Percentiles rank a stretch among this genome's conserved stretches.
Conservation (phyloP, 2,113 vertebrate species). For the Aptenodytes forsteri region DNA sequence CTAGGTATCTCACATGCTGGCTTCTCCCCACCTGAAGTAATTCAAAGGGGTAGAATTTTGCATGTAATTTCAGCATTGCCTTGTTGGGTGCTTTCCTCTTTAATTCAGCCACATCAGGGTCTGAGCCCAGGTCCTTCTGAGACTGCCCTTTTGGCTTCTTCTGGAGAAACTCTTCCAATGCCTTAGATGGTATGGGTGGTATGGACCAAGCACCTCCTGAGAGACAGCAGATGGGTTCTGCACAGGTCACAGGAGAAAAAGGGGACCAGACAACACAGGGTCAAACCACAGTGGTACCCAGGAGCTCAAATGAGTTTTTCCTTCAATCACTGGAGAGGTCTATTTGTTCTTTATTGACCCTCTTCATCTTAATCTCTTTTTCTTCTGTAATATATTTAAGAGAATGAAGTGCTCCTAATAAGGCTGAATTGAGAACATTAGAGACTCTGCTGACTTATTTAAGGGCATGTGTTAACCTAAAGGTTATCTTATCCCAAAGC, state of each 20-base stretch:
- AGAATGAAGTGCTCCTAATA: not conserved
- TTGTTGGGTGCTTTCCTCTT: not conserved
- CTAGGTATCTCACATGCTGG: not conserved
- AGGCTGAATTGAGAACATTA: not conserved
- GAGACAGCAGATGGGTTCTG: not conserved
- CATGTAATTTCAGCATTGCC: not conserved
- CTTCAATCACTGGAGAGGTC: not conserved
- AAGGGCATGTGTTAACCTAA: not conserved
- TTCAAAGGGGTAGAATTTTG: not conserved
- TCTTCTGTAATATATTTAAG: constrained; percentile 12
- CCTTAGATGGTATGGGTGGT: not conserved
- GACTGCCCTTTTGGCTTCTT: not conserved
- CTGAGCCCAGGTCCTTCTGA: not conserved
- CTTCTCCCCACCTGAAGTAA: not conserved
- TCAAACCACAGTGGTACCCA: not conserved
- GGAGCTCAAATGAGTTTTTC: not conserved
- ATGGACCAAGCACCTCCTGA: not conserved
- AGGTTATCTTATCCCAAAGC: not conserved
- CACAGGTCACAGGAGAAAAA: not conserved
- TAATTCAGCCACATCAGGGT: not conserved
- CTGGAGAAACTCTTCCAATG: not conserved
- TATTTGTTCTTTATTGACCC: not conserved
- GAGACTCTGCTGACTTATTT: not conserved
- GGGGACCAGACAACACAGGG: not conserved
- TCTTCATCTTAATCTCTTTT: not conserved